Evolutionary conservation across 2,888 invertebrate species (phyloP), one percentile per base, ranked within the genome.

Genomic region (Andrena chrysosceles): DNA sequence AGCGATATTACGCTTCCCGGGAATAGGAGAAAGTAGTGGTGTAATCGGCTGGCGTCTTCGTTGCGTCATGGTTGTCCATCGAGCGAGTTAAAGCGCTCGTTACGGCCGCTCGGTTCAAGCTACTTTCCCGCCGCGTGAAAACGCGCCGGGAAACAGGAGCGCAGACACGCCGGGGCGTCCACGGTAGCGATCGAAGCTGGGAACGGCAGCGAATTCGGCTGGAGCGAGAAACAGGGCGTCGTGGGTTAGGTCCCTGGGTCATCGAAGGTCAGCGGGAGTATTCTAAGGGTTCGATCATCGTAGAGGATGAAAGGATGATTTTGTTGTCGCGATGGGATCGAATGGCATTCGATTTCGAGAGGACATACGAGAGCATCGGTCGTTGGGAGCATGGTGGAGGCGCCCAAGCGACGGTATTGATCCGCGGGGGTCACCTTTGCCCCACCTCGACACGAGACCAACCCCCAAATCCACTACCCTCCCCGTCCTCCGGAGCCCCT

Each of bases 391-490:
- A 89, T 88, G 88, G 87, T 88, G 86, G 91, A 90, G 92, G 92
- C 92, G 91, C 63, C 79, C 91, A 91, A 59, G 90, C 90, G 91
- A 87, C 87, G 91, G 93, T 94, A 94, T 94, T 94, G 93, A 94
- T 94, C 93, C 92, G 92, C 86, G 87, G 90, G 86, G 89, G 90
- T 91, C 91, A 89, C 92, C 92, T 91, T 90, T 82, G 86, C 89
- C 87, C 90, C 90, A 88, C 90, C 89, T 90, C 89, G 87, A 85
- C 86, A 87, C 89, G 86, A 86, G 89, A 91, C 89, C 91, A 91
- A 88, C 91, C 92, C 91, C 92, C 90, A 88, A 91, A 90, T 91
- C 90, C 90, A 88, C 89, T 86, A 86, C 85, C 79, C 66, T 83
- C 66, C 64, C 26, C 10, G 26, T 77, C 79, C 80, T 82, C 84